A percentile compares a stretch with the other conserved stretches of the same genome.
Evolutionary conservation across 2,888 invertebrate genomes (phyloP).

Genomic region (Dicyrtomina minuta): DNA sequence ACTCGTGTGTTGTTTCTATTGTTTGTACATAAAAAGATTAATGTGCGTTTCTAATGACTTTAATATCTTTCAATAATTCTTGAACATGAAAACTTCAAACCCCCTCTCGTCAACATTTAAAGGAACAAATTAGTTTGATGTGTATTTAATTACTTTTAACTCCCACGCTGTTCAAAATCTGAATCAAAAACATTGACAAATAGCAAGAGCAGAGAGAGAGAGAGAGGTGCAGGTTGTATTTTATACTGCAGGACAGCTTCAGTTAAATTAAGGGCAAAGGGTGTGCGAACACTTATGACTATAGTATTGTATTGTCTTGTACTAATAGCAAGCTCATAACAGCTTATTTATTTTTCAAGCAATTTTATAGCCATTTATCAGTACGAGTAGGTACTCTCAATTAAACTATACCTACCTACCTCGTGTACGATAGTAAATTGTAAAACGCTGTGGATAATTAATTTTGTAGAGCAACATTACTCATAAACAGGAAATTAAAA

Average conservation of each 20-base stretch:
- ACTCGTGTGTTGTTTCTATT: no score
- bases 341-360: conserved; percentile 1
- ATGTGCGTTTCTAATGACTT: no score
- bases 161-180: conserved; percentile 24
- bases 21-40: no score
- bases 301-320: no score
- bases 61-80: not conserved
- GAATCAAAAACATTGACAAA: not conserved
- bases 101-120: conserved; percentile 15
- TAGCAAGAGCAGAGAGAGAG: not conserved
- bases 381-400: no score
- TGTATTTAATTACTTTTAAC: conserved; percentile 26
- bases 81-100: conserved; percentile 8
- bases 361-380: no score
- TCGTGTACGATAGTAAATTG: no score
- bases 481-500: conserved; percentile 13
- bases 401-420: not conserved
- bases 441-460: no score
- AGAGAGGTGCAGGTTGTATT: conserved; percentile 6
- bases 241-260: no score
- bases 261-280: no score
- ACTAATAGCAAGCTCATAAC: not conserved
- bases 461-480: no score
- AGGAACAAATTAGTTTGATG: conserved; percentile 28
- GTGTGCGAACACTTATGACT: no score